Evolutionary conservation across 1,140 invertebrate genomes (phyloP).

Genomic region (Nixonia krombeini): DNA sequence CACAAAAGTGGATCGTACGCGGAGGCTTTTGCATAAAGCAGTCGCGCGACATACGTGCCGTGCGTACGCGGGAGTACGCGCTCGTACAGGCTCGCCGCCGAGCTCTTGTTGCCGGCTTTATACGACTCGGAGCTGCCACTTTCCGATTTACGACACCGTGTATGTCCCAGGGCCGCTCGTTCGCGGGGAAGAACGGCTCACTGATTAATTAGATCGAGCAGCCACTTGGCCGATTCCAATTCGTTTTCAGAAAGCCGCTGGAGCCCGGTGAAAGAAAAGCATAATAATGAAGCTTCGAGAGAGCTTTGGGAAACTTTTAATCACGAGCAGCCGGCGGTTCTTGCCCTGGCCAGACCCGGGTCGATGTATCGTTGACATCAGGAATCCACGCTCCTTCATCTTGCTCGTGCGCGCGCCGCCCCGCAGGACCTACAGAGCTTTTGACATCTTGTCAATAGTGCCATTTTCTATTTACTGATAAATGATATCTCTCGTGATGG

Average conservation of each 20-base stretch:
- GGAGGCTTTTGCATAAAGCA: slow-evolving; percentile 28
- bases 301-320: slow-evolving; percentile 45
- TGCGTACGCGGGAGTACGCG: slow-evolving; percentile 10
- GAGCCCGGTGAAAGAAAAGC: slow-evolving; percentile 11
- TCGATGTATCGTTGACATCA: background rate
- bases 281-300: slow-evolving; percentile 40
- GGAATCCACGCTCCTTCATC: slow-evolving; percentile 13
- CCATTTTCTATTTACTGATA: slow-evolving; percentile 29
- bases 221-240: slow-evolving; percentile 38
- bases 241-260: slow-evolving; percentile 38
- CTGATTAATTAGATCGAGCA: slow-evolving; percentile 66
- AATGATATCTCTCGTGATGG: slow-evolving; percentile 24
- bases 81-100: background rate
- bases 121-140: slow-evolving; percentile 46
- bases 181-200: slow-evolving; percentile 51
- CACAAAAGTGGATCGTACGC: slow-evolving; percentile 25
- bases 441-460: slow-evolving; percentile 43
- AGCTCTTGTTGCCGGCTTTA: slow-evolving; percentile 43
- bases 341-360: background rate
- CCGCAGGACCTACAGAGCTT: background rate
- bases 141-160: slow-evolving; percentile 51
- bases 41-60: slow-evolving; percentile 2
- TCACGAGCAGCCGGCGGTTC: slow-evolving; percentile 17
- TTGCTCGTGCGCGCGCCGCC: slow-evolving; percentile 8
- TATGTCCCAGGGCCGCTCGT: slow-evolving; percentile 32